Percentiles rank a stretch among this genome's conserved stretches.
Conservation (phyloP, 2,113 vertebrate genomes). For the Protomyctophum bolini region DNA sequence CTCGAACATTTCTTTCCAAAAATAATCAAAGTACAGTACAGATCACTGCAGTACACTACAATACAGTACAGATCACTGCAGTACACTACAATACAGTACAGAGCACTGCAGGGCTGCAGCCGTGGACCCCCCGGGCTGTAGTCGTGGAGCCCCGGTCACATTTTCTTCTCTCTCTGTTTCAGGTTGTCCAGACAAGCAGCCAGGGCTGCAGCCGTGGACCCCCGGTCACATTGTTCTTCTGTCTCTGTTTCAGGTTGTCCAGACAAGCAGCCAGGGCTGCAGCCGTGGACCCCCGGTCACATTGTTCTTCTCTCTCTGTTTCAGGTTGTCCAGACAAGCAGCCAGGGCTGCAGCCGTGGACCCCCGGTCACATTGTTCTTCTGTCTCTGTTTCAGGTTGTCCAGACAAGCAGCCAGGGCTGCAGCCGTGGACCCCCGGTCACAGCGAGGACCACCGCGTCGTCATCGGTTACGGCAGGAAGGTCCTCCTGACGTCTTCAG, state of each 20-base stretch:
- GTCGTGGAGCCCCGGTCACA: no score
- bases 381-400: conserved; percentile 71
- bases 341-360: conserved; percentile 4
- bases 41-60: no score
- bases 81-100: no score
- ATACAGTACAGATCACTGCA: no score
- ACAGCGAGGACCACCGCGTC: conserved; percentile 75
- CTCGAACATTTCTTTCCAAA: no score
- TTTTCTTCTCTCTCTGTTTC: not conserved
- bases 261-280: conserved; percentile 73
- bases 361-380: conserved; percentile 72
- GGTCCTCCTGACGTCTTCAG: conserved; percentile 87
- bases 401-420: conserved; percentile 87
- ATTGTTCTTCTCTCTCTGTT: no score
- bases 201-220: no score
- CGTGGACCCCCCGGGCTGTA: conserved; percentile 80
- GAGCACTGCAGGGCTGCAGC: conserved; percentile 46
- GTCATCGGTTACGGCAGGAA: conserved; percentile 80
- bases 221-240: conserved; percentile 72
- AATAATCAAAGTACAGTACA: no score
- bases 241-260: conserved; percentile 79
- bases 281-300: conserved; percentile 71
- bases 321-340: conserved; percentile 87
- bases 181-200: conserved; percentile 88
- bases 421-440: conserved; percentile 89